These are phyloP conservation scores for Tenebrio molitor DNA, from an alignment of 1,140 invertebrate species.

Conservation along the genomic window DNA sequence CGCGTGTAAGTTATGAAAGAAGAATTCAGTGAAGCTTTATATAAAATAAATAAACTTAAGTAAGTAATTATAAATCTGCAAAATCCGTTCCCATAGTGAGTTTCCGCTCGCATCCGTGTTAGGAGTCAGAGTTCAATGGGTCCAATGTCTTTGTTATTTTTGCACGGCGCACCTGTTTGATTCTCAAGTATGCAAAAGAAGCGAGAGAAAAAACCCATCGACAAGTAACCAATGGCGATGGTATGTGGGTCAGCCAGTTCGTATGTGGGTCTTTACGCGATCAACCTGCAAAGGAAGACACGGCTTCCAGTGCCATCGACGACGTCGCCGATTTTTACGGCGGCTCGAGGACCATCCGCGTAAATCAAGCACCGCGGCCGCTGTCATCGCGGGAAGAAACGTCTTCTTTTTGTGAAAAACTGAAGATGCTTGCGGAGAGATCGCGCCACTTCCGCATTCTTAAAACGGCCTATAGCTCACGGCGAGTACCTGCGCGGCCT, in stretches of 20 bases:
- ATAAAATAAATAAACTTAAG: too few relatives aligned
- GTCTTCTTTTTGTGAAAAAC: too few relatives aligned
- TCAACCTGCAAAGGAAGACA: neutral
- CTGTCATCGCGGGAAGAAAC: neutral
- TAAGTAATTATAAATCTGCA: too few relatives aligned
- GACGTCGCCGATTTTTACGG: neutral
- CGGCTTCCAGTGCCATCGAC: neutral
- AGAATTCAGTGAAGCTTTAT: too few relatives aligned
- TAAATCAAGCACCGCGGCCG: too few relatives aligned
- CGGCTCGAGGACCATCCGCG: too few relatives aligned
- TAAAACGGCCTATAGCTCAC: neutral
- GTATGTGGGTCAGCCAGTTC: conserved; percentile 10
- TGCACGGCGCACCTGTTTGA: conserved; percentile 9
- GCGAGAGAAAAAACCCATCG: too few relatives aligned
- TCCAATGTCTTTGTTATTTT: neutral
- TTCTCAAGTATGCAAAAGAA: conserved; percentile 21
- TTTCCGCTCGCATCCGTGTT: too few relatives aligned
- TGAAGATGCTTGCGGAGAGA: neutral
- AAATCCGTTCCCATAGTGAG: too few relatives aligned
- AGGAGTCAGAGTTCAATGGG: neutral
- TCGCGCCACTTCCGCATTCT: conserved; percentile 1
- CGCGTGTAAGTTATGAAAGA: too few relatives aligned
- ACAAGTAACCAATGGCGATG: neutral
- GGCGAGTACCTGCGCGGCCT: conserved; percentile 1
- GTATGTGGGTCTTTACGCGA: conserved; percentile 3